A percentile compares a stretch with the other conserved stretches of the same genome.
Conservation (phyloP, 1,140 invertebrate genomes). For the Lepidurus apus region DNA sequence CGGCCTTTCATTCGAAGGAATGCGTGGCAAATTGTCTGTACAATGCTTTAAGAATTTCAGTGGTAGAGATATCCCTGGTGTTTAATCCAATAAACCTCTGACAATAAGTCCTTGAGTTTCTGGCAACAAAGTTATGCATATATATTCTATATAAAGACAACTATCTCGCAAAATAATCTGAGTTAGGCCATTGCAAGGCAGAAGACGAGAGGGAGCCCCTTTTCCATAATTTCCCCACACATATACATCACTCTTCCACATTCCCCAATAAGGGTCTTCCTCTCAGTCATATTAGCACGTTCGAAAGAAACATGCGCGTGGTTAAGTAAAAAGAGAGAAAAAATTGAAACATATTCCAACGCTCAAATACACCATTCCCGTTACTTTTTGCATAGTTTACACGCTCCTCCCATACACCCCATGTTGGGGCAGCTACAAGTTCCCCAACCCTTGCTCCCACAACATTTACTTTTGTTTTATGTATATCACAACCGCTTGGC, state of each 20-base stretch:
- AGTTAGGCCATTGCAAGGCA: slow-evolving; percentile 6
- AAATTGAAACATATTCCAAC: not conserved
- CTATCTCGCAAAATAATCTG: slow-evolving; percentile 19
- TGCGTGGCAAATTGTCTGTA: too few species aligned
- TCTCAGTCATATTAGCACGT: not conserved
- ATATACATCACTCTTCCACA: not conserved
- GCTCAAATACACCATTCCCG: not conserved
- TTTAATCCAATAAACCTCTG: too few species aligned
- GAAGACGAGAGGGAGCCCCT: not conserved
- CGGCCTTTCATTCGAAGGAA: too few species aligned
- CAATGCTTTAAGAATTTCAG: too few species aligned
- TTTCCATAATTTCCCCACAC: not conserved
- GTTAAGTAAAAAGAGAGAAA: slow-evolving; percentile 12
- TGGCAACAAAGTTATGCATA: slow-evolving; percentile 16
- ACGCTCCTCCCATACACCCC: not conserved
- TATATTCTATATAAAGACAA: slow-evolving; percentile 22
- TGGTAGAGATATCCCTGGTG: too few species aligned
- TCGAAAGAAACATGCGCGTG: not conserved
- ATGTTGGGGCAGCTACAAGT: not conserved
- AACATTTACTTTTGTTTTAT: not conserved
- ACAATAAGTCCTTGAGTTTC: not conserved
- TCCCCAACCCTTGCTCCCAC: not conserved
- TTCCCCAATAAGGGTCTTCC: not conserved
- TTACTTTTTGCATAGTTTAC: slow-evolving; percentile 5
- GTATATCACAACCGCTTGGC: slow-evolving; percentile 17